A percentile compares a stretch with the other conserved stretches of the same genome.
phyloP scores from a whole-genome alignment of 2,888 invertebrate genomes.

The Leptogaster cylindrica region DNA sequence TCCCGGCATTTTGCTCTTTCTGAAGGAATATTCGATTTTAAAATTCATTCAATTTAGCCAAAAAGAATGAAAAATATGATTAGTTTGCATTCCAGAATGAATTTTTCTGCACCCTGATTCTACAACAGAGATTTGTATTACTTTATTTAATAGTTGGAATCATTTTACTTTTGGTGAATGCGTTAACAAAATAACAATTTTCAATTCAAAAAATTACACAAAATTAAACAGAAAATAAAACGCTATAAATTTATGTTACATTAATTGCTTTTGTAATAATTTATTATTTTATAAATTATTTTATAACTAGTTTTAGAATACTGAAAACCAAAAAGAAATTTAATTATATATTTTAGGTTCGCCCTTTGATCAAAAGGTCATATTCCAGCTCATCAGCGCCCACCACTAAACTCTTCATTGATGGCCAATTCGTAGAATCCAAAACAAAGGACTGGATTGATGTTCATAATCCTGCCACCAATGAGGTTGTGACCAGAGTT shows the following conservation, averaged over 20 bases:
- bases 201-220: too few relatives aligned
- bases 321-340: neutral
- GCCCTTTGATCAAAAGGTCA: constrained; percentile 55
- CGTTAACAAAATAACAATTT: neutral
- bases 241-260: too few relatives aligned
- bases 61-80: neutral
- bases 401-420: constrained; percentile 91
- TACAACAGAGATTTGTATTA: neutral
- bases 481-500: constrained; percentile 81
- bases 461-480: constrained; percentile 93
- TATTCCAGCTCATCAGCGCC: constrained; percentile 69
- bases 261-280: too few relatives aligned
- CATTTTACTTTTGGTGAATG: neutral
- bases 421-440: constrained; percentile 93
- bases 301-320: neutral
- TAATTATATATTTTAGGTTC: constrained; percentile 24
- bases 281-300: too few relatives aligned
- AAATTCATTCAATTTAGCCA: too few relatives aligned
- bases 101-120: neutral
- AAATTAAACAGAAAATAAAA: too few relatives aligned
- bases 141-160: neutral
- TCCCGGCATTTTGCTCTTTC: too few relatives aligned
- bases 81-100: neutral
- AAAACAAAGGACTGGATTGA: constrained; percentile 94
- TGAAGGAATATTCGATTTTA: too few relatives aligned